phyloP scores from a whole-genome alignment of 2,888 invertebrate species.

The Agriotes lineatus region DNA sequence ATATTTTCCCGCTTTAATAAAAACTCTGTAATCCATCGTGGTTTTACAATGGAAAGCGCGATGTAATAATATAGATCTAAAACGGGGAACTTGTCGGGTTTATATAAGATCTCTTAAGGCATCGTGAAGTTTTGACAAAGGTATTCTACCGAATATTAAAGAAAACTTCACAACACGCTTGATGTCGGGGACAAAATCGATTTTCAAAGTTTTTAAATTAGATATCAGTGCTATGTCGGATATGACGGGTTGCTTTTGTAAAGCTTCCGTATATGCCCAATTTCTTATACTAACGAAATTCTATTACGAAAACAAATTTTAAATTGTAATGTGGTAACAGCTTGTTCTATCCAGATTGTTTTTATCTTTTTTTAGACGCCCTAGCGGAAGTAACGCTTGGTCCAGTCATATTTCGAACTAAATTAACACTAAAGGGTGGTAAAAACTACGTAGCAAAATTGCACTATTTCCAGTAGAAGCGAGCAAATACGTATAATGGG shows the following conservation, averaged over 20 bases:
- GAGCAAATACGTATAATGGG: background rate
- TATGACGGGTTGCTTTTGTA: background rate
- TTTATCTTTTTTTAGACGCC: too few relatives aligned
- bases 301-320: background rate
- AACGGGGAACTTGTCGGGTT: background rate
- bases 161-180: background rate
- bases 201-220: conserved; percentile 26
- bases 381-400: too few relatives aligned
- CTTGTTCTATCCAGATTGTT: too few relatives aligned
- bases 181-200: conserved; percentile 16
- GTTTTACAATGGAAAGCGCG: background rate
- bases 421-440: too few relatives aligned
- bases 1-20: background rate
- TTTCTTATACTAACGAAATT: background rate
- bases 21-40: background rate
- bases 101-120: background rate
- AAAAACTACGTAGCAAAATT: too few relatives aligned
- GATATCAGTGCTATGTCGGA: background rate
- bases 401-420: too few relatives aligned
- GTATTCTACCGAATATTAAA: conserved; percentile 6
- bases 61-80: background rate
- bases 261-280: background rate
- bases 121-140: background rate
- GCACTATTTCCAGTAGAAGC: background rate
- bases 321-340: background rate